Conservation (phyloP, 2,888 invertebrate genomes). For the Tipula confusa region DNA sequence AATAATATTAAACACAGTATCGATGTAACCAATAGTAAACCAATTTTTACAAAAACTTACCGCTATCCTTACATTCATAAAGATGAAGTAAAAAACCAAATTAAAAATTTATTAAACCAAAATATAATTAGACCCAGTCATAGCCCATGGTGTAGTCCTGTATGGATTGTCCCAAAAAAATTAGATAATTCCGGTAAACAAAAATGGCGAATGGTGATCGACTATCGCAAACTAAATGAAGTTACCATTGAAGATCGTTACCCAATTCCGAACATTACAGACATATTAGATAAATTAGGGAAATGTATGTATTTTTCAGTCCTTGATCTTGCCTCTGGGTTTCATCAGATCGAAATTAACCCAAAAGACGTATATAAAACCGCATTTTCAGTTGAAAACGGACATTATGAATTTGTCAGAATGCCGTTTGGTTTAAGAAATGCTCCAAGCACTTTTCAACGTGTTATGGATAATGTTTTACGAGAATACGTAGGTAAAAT, state of each 20-base stretch:
- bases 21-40: neutral
- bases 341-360: neutral
- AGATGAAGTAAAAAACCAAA: neutral
- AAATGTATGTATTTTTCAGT: neutral
- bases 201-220: too few relatives aligned
- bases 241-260: too few relatives aligned
- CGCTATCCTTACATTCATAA: neutral
- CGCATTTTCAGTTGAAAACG: too few relatives aligned
- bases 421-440: neutral
- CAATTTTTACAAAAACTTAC: neutral
- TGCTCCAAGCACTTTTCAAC: neutral
- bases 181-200: too few relatives aligned
- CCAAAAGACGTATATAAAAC: too few relatives aligned
- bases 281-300: neutral
- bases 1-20: neutral
- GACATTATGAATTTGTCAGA: neutral
- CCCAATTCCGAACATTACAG: too few relatives aligned
- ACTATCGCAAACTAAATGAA: too few relatives aligned
- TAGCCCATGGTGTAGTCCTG: neutral
- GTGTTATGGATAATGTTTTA: neutral
- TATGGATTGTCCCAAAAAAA: too few relatives aligned
- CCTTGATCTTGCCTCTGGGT: too few relatives aligned
- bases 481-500: neutral
- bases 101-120: neutral
- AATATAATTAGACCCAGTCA: neutral